A percentile compares a stretch with the other conserved stretches of the same genome.
Conservation (phyloP, 64 coral and sea anemone species). For the Montipora efflorescens region DNA sequence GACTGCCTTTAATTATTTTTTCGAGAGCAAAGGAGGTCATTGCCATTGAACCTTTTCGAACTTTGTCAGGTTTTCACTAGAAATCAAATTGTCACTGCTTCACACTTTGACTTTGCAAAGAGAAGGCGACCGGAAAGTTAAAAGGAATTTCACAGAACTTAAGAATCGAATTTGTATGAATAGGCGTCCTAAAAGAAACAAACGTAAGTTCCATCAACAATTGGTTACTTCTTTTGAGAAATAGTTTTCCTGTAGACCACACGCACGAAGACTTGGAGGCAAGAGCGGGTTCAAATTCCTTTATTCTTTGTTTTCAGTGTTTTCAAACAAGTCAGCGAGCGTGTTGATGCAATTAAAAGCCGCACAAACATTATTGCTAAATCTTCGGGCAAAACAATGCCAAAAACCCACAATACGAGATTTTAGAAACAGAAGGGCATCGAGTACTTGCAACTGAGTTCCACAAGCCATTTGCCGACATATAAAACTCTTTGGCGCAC, state of each 20-base stretch:
- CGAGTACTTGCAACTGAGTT: too few species aligned
- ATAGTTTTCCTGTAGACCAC: conserved; percentile 29
- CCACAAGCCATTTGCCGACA: too few species aligned
- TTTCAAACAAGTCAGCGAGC: too few species aligned
- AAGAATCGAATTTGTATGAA: not conserved
- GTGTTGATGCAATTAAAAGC: too few species aligned
- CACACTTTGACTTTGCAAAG: not conserved
- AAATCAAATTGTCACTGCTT: not conserved
- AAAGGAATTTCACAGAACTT: not conserved
- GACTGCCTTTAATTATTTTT: not conserved
- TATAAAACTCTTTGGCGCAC: too few species aligned
- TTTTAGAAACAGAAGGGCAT: too few species aligned
- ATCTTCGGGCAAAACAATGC: too few species aligned
- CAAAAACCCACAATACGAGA: too few species aligned
- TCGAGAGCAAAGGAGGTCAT: not conserved
- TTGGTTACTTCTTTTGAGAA: not conserved
- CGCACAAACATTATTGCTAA: too few species aligned
- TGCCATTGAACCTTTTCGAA: not conserved
- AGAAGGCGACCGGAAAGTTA: not conserved
- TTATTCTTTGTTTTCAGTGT: too few species aligned
- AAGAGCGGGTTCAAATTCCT: not conserved
- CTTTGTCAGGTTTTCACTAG: not conserved
- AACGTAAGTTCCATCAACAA: not conserved
- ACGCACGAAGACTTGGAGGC: not conserved
- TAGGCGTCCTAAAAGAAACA: not conserved